These are phyloP conservation scores for Amblyjoppa proteus DNA, from an alignment of 2,888 invertebrate species.

Conservation along the genomic window DNA sequence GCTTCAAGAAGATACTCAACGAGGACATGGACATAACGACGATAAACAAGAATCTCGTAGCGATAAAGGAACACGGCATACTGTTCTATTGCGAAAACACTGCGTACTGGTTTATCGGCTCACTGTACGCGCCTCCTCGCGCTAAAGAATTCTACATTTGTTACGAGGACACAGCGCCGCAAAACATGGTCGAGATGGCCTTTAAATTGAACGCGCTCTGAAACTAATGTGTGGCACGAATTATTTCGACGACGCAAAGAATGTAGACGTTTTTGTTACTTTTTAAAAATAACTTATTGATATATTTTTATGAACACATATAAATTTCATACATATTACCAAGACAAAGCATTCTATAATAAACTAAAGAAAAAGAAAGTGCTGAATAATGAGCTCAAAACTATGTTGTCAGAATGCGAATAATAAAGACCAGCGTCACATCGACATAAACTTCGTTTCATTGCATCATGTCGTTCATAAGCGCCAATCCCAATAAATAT, in stretches of 20 bases:
- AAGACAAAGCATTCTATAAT: not conserved
- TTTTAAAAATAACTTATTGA: not conserved
- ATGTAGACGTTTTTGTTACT: not conserved
- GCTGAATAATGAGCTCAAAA: constrained; percentile 20
- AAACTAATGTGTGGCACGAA: constrained; percentile 66
- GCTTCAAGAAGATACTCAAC: constrained; percentile 87
- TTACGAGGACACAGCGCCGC: constrained; percentile 94
- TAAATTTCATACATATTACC: constrained; percentile 16
- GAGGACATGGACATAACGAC: constrained; percentile 86
- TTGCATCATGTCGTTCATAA: constrained; percentile 28
- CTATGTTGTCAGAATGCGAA: constrained; percentile 25
- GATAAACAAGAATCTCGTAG: constrained; percentile 91
- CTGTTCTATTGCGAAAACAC: constrained; percentile 89
- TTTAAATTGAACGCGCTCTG: constrained; percentile 89
- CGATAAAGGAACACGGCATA: constrained; percentile 94
- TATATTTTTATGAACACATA: constrained; percentile 23
- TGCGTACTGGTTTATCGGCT: constrained; percentile 93
- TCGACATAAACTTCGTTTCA: constrained; percentile 20
- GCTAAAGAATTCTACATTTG: constrained; percentile 94
- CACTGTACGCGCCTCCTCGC: constrained; percentile 91
- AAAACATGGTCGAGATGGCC: constrained; percentile 95
- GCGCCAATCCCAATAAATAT: not conserved
- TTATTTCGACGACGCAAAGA: not conserved
- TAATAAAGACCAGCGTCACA: constrained; percentile 62
- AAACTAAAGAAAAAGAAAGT: constrained; percentile 11